A percentile compares a stretch with the other conserved stretches of the same genome.
These are phyloP conservation scores for Oligia fasciuncula DNA, from an alignment of 2,888 invertebrate species.

Conservation along the genomic window DNA sequence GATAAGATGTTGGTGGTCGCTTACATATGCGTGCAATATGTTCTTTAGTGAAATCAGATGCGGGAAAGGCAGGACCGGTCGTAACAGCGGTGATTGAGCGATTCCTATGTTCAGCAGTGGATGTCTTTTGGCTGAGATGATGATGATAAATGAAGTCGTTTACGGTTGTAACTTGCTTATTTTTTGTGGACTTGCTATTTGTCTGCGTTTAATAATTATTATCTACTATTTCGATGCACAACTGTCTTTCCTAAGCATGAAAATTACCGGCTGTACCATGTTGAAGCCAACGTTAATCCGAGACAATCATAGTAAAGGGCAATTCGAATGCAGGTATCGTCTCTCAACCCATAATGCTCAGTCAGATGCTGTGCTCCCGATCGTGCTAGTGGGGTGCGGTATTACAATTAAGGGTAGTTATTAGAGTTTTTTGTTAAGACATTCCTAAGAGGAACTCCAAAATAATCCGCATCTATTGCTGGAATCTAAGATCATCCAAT, in stretches of 20 bases:
- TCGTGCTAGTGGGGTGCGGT: neutral
- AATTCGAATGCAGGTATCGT: neutral
- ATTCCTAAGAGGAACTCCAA: neutral
- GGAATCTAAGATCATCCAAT: neutral
- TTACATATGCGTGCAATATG: neutral
- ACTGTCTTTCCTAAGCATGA: neutral
- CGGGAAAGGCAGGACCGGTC: neutral
- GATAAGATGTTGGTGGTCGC: conserved; percentile 6
- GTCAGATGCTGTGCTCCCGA: neutral
- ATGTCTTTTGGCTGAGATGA: neutral
- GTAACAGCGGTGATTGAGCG: neutral
- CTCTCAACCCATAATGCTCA: neutral
- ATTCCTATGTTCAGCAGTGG: neutral
- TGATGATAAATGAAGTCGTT: neutral
- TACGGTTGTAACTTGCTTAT: neutral
- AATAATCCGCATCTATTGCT: neutral
- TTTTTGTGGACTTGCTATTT: neutral
- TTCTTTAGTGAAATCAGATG: neutral
- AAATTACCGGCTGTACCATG: neutral
- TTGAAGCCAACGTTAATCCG: neutral
- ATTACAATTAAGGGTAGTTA: neutral
- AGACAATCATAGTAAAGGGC: neutral
- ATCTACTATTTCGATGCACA: neutral
- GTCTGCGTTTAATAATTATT: neutral
- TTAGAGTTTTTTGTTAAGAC: too few relatives aligned